Conservation (phyloP, 2,888 invertebrate genomes). For the Mesoligia furuncula region DNA sequence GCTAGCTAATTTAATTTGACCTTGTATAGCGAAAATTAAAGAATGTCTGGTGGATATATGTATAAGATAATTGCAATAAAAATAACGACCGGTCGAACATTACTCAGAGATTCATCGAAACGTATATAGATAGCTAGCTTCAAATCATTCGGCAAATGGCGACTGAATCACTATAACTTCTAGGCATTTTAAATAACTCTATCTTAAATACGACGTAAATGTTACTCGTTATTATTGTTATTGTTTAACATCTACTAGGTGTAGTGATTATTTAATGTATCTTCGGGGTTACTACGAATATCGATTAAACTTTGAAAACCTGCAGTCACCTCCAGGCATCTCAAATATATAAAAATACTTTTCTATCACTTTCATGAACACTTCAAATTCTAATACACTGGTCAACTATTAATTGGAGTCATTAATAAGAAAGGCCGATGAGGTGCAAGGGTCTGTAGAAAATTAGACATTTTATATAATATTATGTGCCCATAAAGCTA, state of each 20-base stretch:
- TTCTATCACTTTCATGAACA: slow-evolving; percentile 89
- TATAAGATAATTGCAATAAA: slow-evolving; percentile 52
- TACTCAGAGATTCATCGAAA: slow-evolving; percentile 66
- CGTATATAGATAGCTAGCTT: slow-evolving; percentile 45
- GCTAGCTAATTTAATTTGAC: neutral
- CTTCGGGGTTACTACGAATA: slow-evolving; percentile 70
- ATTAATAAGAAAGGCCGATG: slow-evolving; percentile 68
- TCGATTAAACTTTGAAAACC: slow-evolving; percentile 78
- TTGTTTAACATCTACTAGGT: slow-evolving; percentile 60
- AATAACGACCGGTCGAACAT: slow-evolving; percentile 36
- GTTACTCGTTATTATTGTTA: slow-evolving; percentile 50
- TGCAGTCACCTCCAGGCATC: slow-evolving; percentile 76
- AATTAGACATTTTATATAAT: slow-evolving; percentile 60
- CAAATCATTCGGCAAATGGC: slow-evolving; percentile 48
- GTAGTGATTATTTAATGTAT: slow-evolving; percentile 62
- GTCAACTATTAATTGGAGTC: slow-evolving; percentile 83
- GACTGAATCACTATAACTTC: slow-evolving; percentile 50
- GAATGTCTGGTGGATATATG: slow-evolving; percentile 23
- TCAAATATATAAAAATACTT: slow-evolving; percentile 88
- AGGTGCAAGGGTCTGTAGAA: slow-evolving; percentile 68
- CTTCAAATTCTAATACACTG: slow-evolving; percentile 85
- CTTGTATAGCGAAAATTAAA: slow-evolving; percentile 3
- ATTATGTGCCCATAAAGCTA: slow-evolving; percentile 64
- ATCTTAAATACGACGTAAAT: slow-evolving; percentile 44
- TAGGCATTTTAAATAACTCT: slow-evolving; percentile 43